phyloP scores from a whole-genome alignment of 2,113 vertebrate genomes.

The Oryzias woworae region DNA sequence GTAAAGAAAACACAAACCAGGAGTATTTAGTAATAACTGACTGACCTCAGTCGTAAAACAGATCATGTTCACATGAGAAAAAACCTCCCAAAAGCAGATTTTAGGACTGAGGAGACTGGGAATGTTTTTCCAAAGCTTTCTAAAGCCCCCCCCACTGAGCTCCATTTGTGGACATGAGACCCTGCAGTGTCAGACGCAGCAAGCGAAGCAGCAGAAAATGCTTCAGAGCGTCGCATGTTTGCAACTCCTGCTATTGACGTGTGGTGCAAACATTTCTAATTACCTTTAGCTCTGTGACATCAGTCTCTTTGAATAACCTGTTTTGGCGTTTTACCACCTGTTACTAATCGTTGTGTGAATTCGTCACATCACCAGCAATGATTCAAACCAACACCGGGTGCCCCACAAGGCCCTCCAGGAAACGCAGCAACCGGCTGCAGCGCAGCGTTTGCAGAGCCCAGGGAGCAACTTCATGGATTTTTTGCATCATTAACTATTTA shows the following conservation, averaged over 20 bases:
- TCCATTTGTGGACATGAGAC: slow-evolving; percentile 36
- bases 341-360: slow-evolving; percentile 74
- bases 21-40: no score
- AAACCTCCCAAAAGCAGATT: no score
- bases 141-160: slow-evolving; percentile 34
- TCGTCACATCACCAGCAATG: slow-evolving; percentile 54
- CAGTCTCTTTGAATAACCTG: slow-evolving; percentile 57
- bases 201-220: slow-evolving; percentile 8
- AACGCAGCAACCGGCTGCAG: slow-evolving; percentile 41
- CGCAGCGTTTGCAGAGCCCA: slow-evolving; percentile 32
- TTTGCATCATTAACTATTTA: slow-evolving; percentile 89
- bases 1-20: no score
- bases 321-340: slow-evolving; percentile 75
- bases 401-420: slow-evolving; percentile 65
- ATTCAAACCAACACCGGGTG: slow-evolving; percentile 65
- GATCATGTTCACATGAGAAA: no score
- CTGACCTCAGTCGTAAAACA: no score
- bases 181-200: slow-evolving; percentile 46
- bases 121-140: no score
- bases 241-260: slow-evolving; percentile 45
- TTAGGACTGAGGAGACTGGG: slow-evolving; percentile 15
- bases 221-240: slow-evolving; percentile 37
- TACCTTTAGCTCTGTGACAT: slow-evolving; percentile 57
- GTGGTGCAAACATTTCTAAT: slow-evolving; percentile 52
- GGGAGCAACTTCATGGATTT: slow-evolving; percentile 80